These are phyloP conservation scores for Vanacampus margaritifer DNA, from an alignment of 2,113 vertebrate species.

Conservation along the genomic window DNA sequence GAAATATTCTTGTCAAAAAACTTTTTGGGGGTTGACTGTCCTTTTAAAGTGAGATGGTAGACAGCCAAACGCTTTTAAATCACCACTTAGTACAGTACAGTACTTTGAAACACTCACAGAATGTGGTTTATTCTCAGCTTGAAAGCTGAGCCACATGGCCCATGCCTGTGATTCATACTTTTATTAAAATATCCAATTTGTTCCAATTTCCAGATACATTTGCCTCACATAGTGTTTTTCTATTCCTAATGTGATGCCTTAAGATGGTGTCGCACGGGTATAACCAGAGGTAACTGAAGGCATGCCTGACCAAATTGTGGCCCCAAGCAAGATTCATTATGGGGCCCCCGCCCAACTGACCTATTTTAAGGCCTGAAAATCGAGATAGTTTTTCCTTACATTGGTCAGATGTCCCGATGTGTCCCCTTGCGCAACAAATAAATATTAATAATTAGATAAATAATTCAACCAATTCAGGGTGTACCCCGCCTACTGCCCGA, in stretches of 20 bases:
- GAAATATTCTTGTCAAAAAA: too few relatives aligned
- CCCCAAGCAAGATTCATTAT: too few relatives aligned
- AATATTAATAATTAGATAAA: too few relatives aligned
- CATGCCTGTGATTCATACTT: not conserved
- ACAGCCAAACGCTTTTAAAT: conserved; percentile 16
- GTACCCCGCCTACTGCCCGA: too few relatives aligned
- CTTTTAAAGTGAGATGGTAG: not conserved
- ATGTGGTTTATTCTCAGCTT: not conserved
- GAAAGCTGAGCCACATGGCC: not conserved
- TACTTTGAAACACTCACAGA: not conserved
- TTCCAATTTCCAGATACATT: not conserved
- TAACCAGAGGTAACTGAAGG: conserved; percentile 48
- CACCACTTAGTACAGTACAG: not conserved
- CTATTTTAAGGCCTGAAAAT: too few relatives aligned
- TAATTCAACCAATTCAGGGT: too few relatives aligned
- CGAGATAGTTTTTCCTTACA: too few relatives aligned
- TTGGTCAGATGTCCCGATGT: too few relatives aligned
- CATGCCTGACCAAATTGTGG: too few relatives aligned
- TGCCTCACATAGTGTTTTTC: not conserved
- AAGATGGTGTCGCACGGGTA: conserved; percentile 24
- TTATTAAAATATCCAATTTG: not conserved
- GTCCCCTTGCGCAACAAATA: too few relatives aligned
- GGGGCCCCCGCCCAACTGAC: too few relatives aligned
- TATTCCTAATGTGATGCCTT: not conserved
- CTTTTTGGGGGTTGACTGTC: too few relatives aligned